Evolutionary conservation across 1,140 invertebrate genomes (phyloP), one percentile per base, ranked within the genome.

Genomic region (Heterodera carotae): DNA sequence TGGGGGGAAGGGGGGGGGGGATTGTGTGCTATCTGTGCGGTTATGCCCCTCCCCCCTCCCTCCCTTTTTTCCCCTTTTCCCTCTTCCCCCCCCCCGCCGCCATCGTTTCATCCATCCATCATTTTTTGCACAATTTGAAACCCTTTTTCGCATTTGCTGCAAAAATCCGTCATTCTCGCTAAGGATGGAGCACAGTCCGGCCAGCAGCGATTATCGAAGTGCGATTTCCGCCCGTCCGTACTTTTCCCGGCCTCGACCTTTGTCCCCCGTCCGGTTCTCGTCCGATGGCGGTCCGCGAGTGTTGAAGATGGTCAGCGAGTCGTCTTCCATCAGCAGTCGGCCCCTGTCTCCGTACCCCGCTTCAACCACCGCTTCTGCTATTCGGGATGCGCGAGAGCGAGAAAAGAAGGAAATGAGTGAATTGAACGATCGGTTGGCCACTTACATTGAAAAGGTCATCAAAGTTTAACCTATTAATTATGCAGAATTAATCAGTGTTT

Each of bases 371-470:
- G 89, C 89, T 18, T 82, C 83, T 27, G 84, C 83, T 56, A 88
- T 90, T 72, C 86, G 88, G 69, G 84, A 86, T 64, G 85, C 80
- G 36, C 84, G 90, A 18, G 89, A 90, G 80, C 88, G 87, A 74
- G 90, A 90, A 80, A 90, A 90, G 86, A 89, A 89, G 79, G 89
- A 90, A 69, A 87, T 90, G 85, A 88, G 88, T 76, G 89, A 90
- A 72, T 80, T 90, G 76, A 90, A 90, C 81, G 89, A 90, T 80
- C 85, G 89, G 64, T 88, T 90, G 74, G 90, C 89, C 75, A 84
- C 80, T 78, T 90, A 90, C 84, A 90, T 90, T 77, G 90, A 90
- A 76, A 85, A 90, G 76, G 84, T 43, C 18, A 33, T 27, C 18
- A 71, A 75, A 5, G 29, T 39, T 69, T 60, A 73, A 74, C 76